Conservation (phyloP, 2,888 invertebrate genomes). For the Cheilosia urbana region DNA sequence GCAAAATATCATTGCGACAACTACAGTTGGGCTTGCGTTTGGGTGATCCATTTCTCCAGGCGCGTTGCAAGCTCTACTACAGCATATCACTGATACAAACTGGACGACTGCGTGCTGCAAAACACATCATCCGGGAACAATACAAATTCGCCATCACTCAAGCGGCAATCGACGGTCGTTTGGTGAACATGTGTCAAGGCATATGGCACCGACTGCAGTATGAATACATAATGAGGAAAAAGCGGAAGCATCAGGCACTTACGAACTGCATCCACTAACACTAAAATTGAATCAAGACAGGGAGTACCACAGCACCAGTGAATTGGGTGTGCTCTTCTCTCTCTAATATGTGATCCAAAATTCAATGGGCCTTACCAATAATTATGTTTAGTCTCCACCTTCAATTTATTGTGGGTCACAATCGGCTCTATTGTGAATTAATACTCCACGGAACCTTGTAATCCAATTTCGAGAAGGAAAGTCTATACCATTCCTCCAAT, state of each 20-base stretch:
- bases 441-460: too few species aligned
- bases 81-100: slow-evolving; percentile 95
- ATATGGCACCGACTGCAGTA: slow-evolving; percentile 92
- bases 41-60: slow-evolving; percentile 91
- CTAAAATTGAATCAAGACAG: neutral
- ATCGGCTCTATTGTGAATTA: too few species aligned
- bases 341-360: slow-evolving; percentile 41
- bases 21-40: slow-evolving; percentile 91
- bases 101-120: slow-evolving; percentile 87
- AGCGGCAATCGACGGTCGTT: slow-evolving; percentile 85
- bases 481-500: too few species aligned
- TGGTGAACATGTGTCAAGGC: slow-evolving; percentile 93
- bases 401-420: too few species aligned
- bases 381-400: too few species aligned
- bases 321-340: neutral
- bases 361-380: neutral
- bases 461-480: too few species aligned
- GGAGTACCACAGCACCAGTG: neutral
- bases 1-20: slow-evolving; percentile 93
- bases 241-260: slow-evolving; percentile 27
- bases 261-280: neutral
- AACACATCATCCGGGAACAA: slow-evolving; percentile 86
- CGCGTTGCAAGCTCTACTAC: slow-evolving; percentile 93
- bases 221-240: slow-evolving; percentile 78
- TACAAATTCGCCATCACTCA: slow-evolving; percentile 84